Evolutionary conservation across 2,113 vertebrate species (phyloP).

Genomic region (Eurypyga helias): DNA sequence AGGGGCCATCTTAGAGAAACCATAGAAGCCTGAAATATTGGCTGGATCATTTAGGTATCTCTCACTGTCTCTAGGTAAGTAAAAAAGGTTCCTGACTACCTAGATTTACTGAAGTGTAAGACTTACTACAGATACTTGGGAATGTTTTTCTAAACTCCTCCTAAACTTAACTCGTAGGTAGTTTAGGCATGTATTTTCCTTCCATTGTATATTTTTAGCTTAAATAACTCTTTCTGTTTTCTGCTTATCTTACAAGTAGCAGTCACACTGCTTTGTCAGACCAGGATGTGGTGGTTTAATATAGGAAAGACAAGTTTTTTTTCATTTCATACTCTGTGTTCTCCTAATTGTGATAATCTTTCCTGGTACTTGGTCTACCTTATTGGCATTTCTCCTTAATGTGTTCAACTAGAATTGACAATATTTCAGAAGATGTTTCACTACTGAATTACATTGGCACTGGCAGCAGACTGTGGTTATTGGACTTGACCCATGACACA

Average conservation of each 20-base stretch:
- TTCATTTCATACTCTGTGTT: background rate
- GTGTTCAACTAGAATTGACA: background rate
- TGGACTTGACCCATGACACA: background rate
- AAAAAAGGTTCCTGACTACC: background rate
- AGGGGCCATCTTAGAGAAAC: background rate
- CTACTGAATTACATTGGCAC: background rate
- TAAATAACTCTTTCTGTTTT: background rate
- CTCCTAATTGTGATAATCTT: background rate
- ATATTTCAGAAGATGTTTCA: background rate
- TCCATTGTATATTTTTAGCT: background rate
- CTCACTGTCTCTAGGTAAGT: background rate
- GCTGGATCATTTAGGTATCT: background rate
- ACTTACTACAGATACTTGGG: background rate
- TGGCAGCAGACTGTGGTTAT: background rate
- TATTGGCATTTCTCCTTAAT: background rate
- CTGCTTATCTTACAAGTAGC: background rate
- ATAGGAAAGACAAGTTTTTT: background rate
- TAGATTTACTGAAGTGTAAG: background rate
- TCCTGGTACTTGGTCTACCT: background rate
- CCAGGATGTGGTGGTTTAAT: background rate
- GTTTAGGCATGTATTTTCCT: background rate
- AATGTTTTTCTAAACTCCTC: background rate
- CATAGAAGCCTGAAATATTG: background rate
- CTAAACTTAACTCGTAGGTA: background rate
- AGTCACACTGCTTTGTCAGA: background rate